Base-by-base conservation (phyloP, 1,140 invertebrate species). In the Drosophila saltans region DNA sequence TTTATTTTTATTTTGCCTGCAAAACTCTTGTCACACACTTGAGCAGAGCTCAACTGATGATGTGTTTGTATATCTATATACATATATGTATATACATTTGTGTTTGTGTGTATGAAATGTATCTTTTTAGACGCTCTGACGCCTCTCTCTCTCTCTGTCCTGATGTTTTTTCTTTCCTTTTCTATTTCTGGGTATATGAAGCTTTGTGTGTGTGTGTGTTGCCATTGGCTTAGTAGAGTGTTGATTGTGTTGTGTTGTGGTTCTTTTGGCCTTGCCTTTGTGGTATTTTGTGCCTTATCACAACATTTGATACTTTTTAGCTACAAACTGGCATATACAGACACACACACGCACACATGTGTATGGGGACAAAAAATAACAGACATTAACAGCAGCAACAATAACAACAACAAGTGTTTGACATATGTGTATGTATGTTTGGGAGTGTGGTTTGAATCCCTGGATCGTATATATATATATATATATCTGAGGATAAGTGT, bases 21-120 rank as follows among this genome's bases (percentile, higher is more conserved):
- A 67, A 69, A 68, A 81, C 75, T 84, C 78, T 84, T 88, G 84
- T 88, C 84, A 78, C 80, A 90, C 84, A 89, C 80, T 88, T 82
- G 80, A 89, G 57, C 41, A 70, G 70, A 80, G 80, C 77, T 76
- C 69, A 72, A 71, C 66, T 72, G 66, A 56, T 64, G 21, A 28
- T 52, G 45, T 48, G 11, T 66, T 62, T 75, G n/a, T 48, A 65
- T 67, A 65, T 67, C 36, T 61, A 52, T 66, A 61, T 64, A 36
- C 6, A 36, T 36, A 36, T 36, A 36, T 36, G 6, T 7, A 36
- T 61, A 21, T 41, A 39, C 33, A 11, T 61, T 1, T 61, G 30
- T 61, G 26, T 61, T 1, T 60, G 58, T 39, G 2, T 36, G 26
- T 9, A 7, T 33, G 1, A 36, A 36, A 36, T 36, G n/a, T 63